Evolutionary conservation across 2,888 invertebrate genomes (phyloP).

Genomic region (Bhutanitis thaidina): DNA sequence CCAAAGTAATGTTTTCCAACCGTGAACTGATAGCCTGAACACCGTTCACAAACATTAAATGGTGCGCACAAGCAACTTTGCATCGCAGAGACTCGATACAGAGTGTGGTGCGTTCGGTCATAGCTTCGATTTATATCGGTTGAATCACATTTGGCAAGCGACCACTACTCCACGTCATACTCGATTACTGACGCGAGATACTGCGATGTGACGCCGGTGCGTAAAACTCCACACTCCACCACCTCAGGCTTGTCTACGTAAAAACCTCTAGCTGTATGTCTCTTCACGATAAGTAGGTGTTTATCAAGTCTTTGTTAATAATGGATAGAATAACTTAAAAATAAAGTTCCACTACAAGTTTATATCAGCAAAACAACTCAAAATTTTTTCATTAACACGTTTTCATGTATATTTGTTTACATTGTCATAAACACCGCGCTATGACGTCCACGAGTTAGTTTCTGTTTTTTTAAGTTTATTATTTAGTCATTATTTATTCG

Average conservation of each 20-base stretch:
- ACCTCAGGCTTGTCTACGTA: slow-evolving; percentile 4
- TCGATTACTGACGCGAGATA: slow-evolving; percentile 17
- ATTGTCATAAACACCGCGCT: too few species aligned
- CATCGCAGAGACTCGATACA: slow-evolving; percentile 34
- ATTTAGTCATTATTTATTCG: slow-evolving; percentile 5
- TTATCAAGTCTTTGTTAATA: not conserved
- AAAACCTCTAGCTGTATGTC: slow-evolving; percentile 6
- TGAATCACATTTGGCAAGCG: slow-evolving; percentile 70
- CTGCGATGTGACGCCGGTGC: slow-evolving; percentile 44
- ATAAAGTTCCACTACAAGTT: not conserved
- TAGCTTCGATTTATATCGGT: slow-evolving; percentile 59
- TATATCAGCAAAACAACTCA: too few species aligned
- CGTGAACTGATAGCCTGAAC: slow-evolving; percentile 54
- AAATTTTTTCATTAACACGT: too few species aligned
- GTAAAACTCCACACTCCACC: not conserved
- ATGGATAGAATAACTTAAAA: too few species aligned
- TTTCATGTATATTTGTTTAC: too few species aligned
- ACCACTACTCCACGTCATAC: slow-evolving; percentile 55
- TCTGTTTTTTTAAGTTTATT: not conserved
- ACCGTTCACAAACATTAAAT: slow-evolving; percentile 62
- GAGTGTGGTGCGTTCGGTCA: slow-evolving; percentile 49
- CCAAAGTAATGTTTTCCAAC: slow-evolving; percentile 58
- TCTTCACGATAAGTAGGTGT: not conserved
- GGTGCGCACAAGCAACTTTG: slow-evolving; percentile 20
- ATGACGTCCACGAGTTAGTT: not conserved